Conservation (phyloP, 53 echinoderm and acorn worm genomes). For the Zoroaster sp. region DNA sequence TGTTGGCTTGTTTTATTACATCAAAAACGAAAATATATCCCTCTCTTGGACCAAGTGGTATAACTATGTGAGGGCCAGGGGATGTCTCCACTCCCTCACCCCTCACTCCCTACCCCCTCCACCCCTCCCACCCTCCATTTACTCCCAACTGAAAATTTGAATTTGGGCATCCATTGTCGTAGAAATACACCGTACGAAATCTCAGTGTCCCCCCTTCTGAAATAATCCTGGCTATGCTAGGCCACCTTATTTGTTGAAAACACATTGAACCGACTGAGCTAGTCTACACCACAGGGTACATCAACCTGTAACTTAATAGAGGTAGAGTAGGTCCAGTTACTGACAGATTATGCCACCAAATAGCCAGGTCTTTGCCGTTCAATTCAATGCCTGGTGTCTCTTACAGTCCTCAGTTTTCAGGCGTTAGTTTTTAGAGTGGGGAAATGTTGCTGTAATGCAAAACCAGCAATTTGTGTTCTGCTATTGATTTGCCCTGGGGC, state of each 20-base stretch:
- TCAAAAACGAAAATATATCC: too few relatives aligned
- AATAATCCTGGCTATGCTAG: background rate
- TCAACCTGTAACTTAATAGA: constrained; percentile 50
- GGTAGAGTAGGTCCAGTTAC: constrained; percentile 53
- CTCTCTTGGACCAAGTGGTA: too few relatives aligned
- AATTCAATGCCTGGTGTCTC: constrained; percentile 59
- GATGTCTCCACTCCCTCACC: too few relatives aligned
- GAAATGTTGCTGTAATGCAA: constrained; percentile 58
- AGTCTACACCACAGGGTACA: constrained; percentile 35
- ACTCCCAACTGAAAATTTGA: too few relatives aligned
- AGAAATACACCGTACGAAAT: background rate
- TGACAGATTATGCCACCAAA: constrained; percentile 58
- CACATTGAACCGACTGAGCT: background rate
- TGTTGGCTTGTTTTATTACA: too few relatives aligned
- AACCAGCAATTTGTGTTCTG: constrained; percentile 68
- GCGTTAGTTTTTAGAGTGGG: constrained; percentile 39
- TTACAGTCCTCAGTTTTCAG: constrained; percentile 54
- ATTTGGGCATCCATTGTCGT: too few relatives aligned
- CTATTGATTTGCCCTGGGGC: constrained; percentile 59
- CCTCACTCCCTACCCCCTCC: too few relatives aligned
- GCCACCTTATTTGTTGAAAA: background rate
- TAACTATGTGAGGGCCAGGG: too few relatives aligned
- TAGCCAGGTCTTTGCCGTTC: constrained; percentile 60
- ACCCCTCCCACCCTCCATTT: too few relatives aligned
- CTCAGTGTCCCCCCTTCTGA: background rate